Conservation (phyloP, 1,140 invertebrate species). For the Drosophila jambulina region DNA sequence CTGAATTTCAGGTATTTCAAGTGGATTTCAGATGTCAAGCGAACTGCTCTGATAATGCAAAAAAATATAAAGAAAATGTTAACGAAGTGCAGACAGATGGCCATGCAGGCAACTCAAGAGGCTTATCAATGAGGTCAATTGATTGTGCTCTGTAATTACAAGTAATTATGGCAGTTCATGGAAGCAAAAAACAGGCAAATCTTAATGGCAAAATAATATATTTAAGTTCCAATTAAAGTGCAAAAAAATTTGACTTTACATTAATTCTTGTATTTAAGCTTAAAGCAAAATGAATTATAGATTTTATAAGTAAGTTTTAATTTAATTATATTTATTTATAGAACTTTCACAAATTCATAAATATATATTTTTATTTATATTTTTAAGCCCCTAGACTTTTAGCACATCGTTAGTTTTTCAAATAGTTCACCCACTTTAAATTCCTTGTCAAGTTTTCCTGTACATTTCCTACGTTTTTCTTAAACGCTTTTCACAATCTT, state of each 20-base stretch:
- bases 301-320: neutral
- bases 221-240: no score
- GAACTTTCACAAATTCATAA: neutral
- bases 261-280: neutral
- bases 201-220: neutral
- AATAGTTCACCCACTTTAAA: neutral
- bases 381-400: no score
- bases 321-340: neutral
- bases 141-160: conserved; percentile 15
- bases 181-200: neutral
- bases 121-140: conserved; percentile 59
- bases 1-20: conserved; percentile 24
- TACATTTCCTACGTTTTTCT: neutral
- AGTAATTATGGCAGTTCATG: neutral
- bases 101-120: conserved; percentile 34
- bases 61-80: conserved; percentile 3
- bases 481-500: neutral
- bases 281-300: no score
- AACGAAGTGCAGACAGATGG: conserved; percentile 15
- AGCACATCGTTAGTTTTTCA: no score
- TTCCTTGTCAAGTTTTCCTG: neutral
- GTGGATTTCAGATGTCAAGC: conserved; percentile 15
- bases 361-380: no score
- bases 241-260: no score
- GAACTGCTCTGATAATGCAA: conserved; percentile 50